Evolutionary conservation across 1,140 invertebrate genomes (phyloP).

Genomic region (Brachionus rotundiformis): DNA sequence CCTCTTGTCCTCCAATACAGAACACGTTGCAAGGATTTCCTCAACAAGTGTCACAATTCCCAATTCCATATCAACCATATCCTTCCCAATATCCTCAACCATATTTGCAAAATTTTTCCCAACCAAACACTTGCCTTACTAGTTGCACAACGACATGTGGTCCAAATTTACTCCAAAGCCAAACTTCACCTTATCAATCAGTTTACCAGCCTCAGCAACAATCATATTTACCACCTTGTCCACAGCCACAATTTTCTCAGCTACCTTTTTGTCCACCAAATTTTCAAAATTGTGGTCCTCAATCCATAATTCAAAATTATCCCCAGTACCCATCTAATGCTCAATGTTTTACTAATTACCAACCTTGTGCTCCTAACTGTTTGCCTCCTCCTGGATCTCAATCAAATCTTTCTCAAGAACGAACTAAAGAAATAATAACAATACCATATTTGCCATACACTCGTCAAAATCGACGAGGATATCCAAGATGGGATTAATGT

Average conservation of each 20-base stretch:
- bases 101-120: conserved; percentile 1
- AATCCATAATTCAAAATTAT: background rate
- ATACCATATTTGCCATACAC: conserved; percentile 4
- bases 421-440: background rate
- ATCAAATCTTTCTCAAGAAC: background rate
- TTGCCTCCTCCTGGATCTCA: background rate
- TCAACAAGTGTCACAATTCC: background rate
- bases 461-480: conserved; percentile 18
- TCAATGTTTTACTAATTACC: background rate
- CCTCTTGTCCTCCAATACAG: background rate
- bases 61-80: background rate
- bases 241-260: background rate
- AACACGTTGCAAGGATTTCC: background rate
- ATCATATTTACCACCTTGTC: background rate
- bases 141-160: conserved; percentile 7
- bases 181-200: background rate
- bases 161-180: background rate
- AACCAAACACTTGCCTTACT: conserved; percentile 1
- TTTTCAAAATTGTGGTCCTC: background rate
- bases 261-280: background rate
- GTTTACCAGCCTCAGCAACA: background rate
- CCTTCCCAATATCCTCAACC: background rate
- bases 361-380: background rate
- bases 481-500: conserved; percentile 17
- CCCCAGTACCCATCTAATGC: background rate